Evolutionary conservation across 2,888 invertebrate species (phyloP).

Genomic region (Dioctria linearis): DNA sequence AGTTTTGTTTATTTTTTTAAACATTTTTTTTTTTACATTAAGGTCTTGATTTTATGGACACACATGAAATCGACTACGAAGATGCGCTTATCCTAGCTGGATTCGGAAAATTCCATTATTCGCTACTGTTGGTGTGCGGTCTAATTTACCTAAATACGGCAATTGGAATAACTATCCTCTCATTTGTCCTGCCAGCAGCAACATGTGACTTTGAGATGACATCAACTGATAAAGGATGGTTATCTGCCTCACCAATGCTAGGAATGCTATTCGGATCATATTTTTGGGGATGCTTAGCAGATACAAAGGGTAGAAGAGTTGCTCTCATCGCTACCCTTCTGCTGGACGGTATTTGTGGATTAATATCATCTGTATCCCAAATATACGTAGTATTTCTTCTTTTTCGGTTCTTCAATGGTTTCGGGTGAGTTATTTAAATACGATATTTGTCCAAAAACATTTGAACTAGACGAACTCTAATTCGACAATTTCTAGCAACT

Average conservation of each 20-base stretch:
- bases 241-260: slow-evolving; percentile 84
- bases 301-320: slow-evolving; percentile 84
- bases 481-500: not conserved
- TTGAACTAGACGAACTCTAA: not conserved
- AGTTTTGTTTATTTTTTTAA: not conserved
- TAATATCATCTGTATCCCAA: slow-evolving; percentile 82
- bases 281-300: slow-evolving; percentile 88
- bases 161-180: slow-evolving; percentile 84
- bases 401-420: slow-evolving; percentile 84
- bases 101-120: slow-evolving; percentile 87
- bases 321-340: slow-evolving; percentile 82
- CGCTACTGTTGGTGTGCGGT: slow-evolving; percentile 82
- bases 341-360: slow-evolving; percentile 81
- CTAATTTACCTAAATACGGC: slow-evolving; percentile 88
- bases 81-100: slow-evolving; percentile 73
- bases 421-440: slow-evolving; percentile 76
- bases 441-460: not conserved
- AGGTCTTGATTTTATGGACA: slow-evolving; percentile 68
- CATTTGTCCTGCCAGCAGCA: slow-evolving; percentile 87
- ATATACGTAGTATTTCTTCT: slow-evolving; percentile 81
- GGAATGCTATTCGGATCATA: slow-evolving; percentile 89
- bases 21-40: not conserved
- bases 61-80: slow-evolving; percentile 66
- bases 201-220: slow-evolving; percentile 87
- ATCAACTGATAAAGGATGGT: slow-evolving; percentile 83